Evolutionary conservation across 2,113 vertebrate species (phyloP).

Genomic region (Octodon degus): DNA sequence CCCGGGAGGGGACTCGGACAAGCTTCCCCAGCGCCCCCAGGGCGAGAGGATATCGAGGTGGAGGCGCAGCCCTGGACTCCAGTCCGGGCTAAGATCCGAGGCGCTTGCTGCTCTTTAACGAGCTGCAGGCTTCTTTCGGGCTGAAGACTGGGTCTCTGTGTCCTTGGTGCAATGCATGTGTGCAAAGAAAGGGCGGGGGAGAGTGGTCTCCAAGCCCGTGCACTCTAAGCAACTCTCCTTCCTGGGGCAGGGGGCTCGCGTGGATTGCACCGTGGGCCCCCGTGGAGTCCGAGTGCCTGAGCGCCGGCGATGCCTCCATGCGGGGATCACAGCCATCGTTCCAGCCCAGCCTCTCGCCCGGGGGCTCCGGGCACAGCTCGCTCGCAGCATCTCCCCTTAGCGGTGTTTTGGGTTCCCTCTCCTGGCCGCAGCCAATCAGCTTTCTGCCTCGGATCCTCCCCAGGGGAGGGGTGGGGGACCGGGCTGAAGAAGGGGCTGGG

Average conservation of each 20-base stretch:
- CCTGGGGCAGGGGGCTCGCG: neutral
- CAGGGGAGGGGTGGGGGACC: neutral
- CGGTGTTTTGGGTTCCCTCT: constrained; percentile 80
- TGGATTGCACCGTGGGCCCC: neutral
- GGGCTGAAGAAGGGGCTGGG: constrained; percentile 32
- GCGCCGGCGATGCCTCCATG: neutral
- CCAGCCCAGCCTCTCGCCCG: neutral
- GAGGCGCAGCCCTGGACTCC: neutral
- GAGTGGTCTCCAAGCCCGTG: constrained; percentile 28
- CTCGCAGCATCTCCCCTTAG: constrained; percentile 70
- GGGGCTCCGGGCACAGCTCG: constrained; percentile 47
- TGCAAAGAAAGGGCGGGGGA: constrained; percentile 68
- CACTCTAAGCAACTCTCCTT: neutral
- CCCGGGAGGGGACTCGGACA: neutral
- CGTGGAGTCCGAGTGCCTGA: neutral
- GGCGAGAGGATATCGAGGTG: neutral
- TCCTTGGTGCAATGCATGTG: constrained; percentile 60
- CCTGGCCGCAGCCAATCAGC: constrained; percentile 74
- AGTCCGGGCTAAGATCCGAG: neutral
- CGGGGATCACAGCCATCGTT: neutral
- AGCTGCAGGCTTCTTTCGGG: constrained; percentile 19
- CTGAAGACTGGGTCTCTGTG: constrained; percentile 47
- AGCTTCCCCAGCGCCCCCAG: neutral
- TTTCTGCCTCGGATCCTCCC: constrained; percentile 70
- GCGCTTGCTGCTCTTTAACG: constrained; percentile 41